Conservation (phyloP, 2,113 vertebrate species). For the Carassius auratus region DNA sequence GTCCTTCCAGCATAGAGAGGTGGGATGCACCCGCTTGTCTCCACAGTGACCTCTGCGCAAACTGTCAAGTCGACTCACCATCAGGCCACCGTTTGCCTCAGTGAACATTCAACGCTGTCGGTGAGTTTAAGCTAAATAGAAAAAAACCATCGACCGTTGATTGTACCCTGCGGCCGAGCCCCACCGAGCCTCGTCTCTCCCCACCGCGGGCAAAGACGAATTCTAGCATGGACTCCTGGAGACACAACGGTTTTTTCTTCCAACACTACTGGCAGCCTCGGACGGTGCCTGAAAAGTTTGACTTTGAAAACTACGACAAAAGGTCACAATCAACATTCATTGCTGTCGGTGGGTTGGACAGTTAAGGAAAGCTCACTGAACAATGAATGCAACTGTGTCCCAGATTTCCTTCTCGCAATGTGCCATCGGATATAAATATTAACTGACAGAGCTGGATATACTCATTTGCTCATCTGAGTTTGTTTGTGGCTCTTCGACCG, state of each 20-base stretch:
- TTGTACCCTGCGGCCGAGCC: conserved; percentile 92
- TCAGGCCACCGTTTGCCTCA: conserved; percentile 78
- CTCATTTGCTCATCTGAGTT: conserved; percentile 22
- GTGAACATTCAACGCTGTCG: conserved; percentile 99
- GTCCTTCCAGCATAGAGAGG: conserved; percentile 8
- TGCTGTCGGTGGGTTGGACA: conserved; percentile 99
- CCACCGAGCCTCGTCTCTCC: conserved; percentile 21
- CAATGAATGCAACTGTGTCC: conserved; percentile 99
- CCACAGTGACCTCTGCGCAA: conserved; percentile 60
- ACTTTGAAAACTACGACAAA: conserved; percentile 61
- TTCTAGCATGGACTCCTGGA: background rate
- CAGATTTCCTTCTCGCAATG: conserved; percentile 76
- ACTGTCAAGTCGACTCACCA: conserved; percentile 67
- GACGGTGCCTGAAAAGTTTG: background rate
- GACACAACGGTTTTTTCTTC: conserved; percentile 8
- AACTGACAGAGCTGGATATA: conserved; percentile 68
- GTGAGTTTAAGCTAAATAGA: conserved; percentile 95
- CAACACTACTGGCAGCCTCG: background rate
- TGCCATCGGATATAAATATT: conserved; percentile 58
- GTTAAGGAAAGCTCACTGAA: conserved; percentile 97
- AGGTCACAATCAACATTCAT: conserved; percentile 99
- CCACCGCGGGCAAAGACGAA: conserved; percentile 2
- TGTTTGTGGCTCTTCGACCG: background rate
- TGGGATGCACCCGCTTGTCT: conserved; percentile 42
- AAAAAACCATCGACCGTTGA: conserved; percentile 99